Evolutionary conservation across 2,888 invertebrate genomes (phyloP).

Genomic region (Diarsia rubi): DNA sequence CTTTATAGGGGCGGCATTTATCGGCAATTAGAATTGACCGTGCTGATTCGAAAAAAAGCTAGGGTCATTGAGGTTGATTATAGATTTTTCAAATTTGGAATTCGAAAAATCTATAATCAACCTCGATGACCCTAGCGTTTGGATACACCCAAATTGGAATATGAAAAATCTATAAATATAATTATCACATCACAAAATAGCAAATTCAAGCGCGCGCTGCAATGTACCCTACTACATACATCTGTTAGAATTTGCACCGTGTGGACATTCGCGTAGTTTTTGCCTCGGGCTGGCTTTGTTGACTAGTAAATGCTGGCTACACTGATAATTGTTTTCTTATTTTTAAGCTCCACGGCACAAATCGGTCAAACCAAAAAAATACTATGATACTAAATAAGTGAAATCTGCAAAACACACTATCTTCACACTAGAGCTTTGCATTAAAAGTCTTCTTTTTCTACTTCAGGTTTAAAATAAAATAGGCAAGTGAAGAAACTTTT

Average conservation of each 20-base stretch:
- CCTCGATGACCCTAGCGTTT: neutral
- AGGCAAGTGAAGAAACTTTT: neutral
- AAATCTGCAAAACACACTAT: neutral
- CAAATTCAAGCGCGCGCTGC: neutral
- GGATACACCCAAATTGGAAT: too few species aligned
- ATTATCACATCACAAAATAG: neutral
- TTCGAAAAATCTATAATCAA: neutral
- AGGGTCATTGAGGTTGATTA: neutral
- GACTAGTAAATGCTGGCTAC: neutral
- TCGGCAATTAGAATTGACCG: neutral
- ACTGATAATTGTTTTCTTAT: neutral
- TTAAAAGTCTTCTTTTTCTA: neutral
- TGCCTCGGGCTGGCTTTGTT: neutral
- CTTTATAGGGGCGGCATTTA: neutral
- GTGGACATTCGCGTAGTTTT: neutral
- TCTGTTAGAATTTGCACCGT: neutral
- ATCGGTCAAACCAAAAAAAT: neutral
- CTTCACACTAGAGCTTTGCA: neutral
- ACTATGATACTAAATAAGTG: neutral
- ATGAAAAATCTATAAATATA: too few species aligned
- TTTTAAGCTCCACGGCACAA: neutral
- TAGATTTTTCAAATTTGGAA: neutral
- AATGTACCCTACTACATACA: too few species aligned
- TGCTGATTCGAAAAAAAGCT: neutral
- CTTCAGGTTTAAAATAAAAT: neutral